Base-by-base conservation (phyloP, 2,113 vertebrate species). In the Arenaria interpres region DNA sequence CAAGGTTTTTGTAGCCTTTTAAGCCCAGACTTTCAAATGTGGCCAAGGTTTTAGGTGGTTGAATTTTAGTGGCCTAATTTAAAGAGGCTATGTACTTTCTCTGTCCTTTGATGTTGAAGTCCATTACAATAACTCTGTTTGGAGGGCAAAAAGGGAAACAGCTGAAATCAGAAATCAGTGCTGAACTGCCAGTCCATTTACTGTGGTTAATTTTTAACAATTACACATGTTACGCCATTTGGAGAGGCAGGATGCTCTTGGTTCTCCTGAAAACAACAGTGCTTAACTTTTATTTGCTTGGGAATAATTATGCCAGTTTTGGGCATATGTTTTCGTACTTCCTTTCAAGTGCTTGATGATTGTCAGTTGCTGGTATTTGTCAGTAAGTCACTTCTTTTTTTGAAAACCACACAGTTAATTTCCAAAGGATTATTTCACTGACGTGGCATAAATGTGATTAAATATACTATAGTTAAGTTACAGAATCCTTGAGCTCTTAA, bases 401-500 rank as follows among this genome's bases (percentile, higher is more conserved):
- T 85, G 66, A 91, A 94, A 96, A 50, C 28, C 45, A 51, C 27
- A 39, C 20, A 22, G 48, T 77, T 74, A 87, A 67, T 92, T 94
- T 93, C 80, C n/a, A 82, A 76, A 91, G 22, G 4, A 16, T 84
- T 89, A 48, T 76, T 78, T 82, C 67, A 82, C 13, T 93, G 92
- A 78, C 45, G 16, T 50, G 50, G 24, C 84, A 87, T 76, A 81
- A 91, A 91, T 67, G 14, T 89, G 67, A 89, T 91, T 97, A 94
- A 95, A 76, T 88, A 69, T 77, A 90, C 50, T 88, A 53, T 48
- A 66, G 72, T 84, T 89, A 92, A 89, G 69, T 89, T 96, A 71
- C 74, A 89, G 89, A 94, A 94, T 89, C 92, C 63, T 33, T 67
- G 81, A 85, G 84, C 84, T 85, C 95, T 93, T 97, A 95, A 95